phyloP scores from a whole-genome alignment of 2,797 vertebrate genomes.

The Ataeniobius toweri region DNA sequence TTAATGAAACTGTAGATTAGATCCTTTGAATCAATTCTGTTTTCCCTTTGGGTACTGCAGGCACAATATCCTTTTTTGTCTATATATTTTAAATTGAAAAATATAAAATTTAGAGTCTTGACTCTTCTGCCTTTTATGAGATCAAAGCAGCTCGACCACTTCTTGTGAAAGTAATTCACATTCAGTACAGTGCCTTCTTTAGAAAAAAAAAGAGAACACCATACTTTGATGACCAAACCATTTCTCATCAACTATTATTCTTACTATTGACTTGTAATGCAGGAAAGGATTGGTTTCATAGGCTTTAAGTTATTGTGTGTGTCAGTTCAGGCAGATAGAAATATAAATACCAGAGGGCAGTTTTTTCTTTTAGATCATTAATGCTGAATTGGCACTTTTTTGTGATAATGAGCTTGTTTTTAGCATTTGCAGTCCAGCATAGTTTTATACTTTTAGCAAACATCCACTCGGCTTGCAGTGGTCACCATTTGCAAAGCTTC shows the following conservation, averaged over 20 bases:
- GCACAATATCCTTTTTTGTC: slow-evolving; percentile 31
- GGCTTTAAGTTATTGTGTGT: slow-evolving; percentile 18
- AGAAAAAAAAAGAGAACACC: slow-evolving; percentile 53
- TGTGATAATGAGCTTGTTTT: slow-evolving; percentile 15
- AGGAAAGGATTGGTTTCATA: slow-evolving; percentile 32
- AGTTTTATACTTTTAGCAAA: slow-evolving; percentile 43
- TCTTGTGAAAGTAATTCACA: slow-evolving; percentile 55
- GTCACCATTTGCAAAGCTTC: slow-evolving; percentile 17
- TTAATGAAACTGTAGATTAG: slow-evolving; percentile 44
- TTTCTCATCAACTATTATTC: slow-evolving; percentile 63
- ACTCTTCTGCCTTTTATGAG: slow-evolving; percentile 51
- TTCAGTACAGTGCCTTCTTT: slow-evolving; percentile 29
- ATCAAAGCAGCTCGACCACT: slow-evolving; percentile 60
- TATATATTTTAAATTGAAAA: slow-evolving; percentile 44
- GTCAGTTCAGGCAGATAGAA: neutral
- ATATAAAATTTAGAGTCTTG: slow-evolving; percentile 56
- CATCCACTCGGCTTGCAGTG: slow-evolving; percentile 60
- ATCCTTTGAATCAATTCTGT: slow-evolving; percentile 32
- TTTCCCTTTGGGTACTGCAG: slow-evolving; percentile 18
- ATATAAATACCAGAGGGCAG: slow-evolving; percentile 12
- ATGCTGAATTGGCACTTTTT: slow-evolving; percentile 33
- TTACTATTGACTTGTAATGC: slow-evolving; percentile 50
- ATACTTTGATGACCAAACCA: slow-evolving; percentile 60
- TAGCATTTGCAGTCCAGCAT: slow-evolving; percentile 8
- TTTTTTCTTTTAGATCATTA: slow-evolving; percentile 21